Evolutionary conservation across 2,888 invertebrate species (phyloP), one percentile per base, ranked within the genome.

Genomic region (Calameuta pallipes): DNA sequence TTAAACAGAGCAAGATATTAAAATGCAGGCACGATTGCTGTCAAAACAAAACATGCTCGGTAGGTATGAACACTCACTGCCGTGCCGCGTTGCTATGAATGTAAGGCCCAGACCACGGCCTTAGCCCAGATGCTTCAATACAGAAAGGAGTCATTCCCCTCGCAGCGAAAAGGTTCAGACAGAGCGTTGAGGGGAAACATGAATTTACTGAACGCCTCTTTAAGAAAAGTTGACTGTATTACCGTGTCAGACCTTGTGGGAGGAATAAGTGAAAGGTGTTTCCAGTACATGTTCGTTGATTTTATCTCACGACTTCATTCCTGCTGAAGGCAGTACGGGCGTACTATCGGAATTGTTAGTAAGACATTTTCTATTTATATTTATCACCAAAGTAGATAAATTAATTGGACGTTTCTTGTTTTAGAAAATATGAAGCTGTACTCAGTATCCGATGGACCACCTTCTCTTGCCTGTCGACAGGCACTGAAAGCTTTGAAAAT

Each of bases 381-480:
- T 56, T 56, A 56, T 9, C 9, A 15, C 9, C 23, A 56, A 56
- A 23, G 23, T 23, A 23, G 23, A 56, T 2, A 2, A 56, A 23
- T 23, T 41, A 41, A 23, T 23, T 56, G 56, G 23, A 56, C 15
- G 15, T 23, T 56, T 23, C 23, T 56, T 56, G 9, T 56, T 56
- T 56, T 2, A 56, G 56, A 6, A 78, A 87, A 30, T 79, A 92
- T 96, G 89, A 96, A 95, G 88, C 89, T 96, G 73, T 96, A 96
- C 87, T 93, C 94, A 74, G 95, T 96, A 76, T 95, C 95, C 4
- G 96, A 96, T 92, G 96, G 96, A 1, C 96, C 96, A 2, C 96
- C 96, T 75, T 96, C 96, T 11, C 89, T 96, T 79, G 95, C 96
- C 9, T 96, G 96, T 75, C 93, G 94, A 69, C 95, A 95, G 92